These are phyloP conservation scores for Vulpes lagopus DNA, from an alignment of 2,113 vertebrate species.

Conservation along the genomic window DNA sequence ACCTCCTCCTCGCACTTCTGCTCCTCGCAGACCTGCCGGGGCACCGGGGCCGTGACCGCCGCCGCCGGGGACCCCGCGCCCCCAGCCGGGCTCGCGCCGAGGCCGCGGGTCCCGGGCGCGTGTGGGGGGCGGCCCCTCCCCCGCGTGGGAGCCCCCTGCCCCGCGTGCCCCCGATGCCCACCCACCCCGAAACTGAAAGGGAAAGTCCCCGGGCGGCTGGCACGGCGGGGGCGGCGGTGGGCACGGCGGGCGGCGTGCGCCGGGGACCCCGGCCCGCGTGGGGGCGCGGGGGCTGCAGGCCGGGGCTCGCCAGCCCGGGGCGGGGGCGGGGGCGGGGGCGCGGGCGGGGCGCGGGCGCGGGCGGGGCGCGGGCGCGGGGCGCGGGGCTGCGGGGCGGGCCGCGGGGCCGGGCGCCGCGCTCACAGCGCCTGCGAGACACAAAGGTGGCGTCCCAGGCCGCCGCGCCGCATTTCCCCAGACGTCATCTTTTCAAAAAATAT, in stretches of 20 bases:
- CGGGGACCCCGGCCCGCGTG: background rate
- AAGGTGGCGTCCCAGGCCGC: constrained; percentile 94
- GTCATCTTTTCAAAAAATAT: constrained; percentile 99
- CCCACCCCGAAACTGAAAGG: constrained; percentile 82
- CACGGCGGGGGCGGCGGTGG: background rate
- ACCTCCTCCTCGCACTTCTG: constrained; percentile 99
- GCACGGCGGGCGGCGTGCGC: background rate
- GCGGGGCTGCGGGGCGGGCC: constrained; percentile 45
- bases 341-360: background rate
- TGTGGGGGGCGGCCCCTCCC: background rate
- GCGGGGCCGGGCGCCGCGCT: constrained; percentile 72
- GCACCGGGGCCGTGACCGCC: constrained; percentile 13
- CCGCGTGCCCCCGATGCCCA: background rate
- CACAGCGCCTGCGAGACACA: constrained; percentile 89
- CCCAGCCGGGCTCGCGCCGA: background rate
- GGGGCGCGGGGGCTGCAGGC: background rate
- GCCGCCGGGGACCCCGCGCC: background rate
- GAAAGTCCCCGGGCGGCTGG: constrained; percentile 71
- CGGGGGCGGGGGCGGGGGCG: background rate
- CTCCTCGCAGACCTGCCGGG: constrained; percentile 95
- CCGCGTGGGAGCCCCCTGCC: no score
- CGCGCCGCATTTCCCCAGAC: constrained; percentile 94
- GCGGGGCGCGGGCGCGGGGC: constrained; percentile 16
- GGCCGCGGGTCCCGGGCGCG: constrained; percentile 68
- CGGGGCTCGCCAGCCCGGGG: background rate